These are phyloP conservation scores for Chaenogobius annularis DNA, from an alignment of 2,113 vertebrate genomes.

Conservation along the genomic window DNA sequence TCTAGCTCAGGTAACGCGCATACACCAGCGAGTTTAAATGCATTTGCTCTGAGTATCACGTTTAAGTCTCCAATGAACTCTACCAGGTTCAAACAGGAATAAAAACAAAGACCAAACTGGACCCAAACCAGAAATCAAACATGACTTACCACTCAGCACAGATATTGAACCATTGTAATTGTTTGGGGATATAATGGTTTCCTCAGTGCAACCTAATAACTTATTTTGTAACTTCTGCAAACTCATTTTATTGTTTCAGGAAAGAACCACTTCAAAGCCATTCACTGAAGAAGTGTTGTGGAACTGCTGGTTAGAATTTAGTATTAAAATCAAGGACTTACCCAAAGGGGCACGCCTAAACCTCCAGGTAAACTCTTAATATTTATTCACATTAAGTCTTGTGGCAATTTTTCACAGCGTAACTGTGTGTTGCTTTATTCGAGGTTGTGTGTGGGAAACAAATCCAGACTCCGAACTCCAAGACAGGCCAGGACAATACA, in stretches of 20 bases:
- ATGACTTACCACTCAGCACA: too few relatives aligned
- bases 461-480: constrained; percentile 75
- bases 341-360: constrained; percentile 92
- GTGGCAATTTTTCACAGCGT: not conserved
- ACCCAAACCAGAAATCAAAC: too few relatives aligned
- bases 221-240: not conserved
- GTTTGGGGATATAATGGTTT: not conserved
- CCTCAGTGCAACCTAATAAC: too few relatives aligned
- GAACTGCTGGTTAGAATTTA: constrained; percentile 96
- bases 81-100: too few relatives aligned
- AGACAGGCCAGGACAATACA: constrained; percentile 74
- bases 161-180: too few relatives aligned
- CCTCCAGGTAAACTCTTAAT: constrained; percentile 76
- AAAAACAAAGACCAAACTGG: too few relatives aligned
- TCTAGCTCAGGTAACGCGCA: constrained; percentile 80
- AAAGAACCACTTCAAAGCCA: constrained; percentile 86
- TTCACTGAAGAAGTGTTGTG: constrained; percentile 96
- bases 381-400: not conserved
- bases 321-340: constrained; percentile 93
- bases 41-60: too few relatives aligned
- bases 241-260: constrained; percentile 41
- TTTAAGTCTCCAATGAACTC: too few relatives aligned
- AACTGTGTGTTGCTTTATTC: not conserved
- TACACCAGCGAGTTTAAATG: too few relatives aligned
- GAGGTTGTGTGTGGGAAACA: constrained; percentile 88